phyloP scores from a whole-genome alignment of 1,140 invertebrate genomes.

The Medauroidea extradentata region DNA sequence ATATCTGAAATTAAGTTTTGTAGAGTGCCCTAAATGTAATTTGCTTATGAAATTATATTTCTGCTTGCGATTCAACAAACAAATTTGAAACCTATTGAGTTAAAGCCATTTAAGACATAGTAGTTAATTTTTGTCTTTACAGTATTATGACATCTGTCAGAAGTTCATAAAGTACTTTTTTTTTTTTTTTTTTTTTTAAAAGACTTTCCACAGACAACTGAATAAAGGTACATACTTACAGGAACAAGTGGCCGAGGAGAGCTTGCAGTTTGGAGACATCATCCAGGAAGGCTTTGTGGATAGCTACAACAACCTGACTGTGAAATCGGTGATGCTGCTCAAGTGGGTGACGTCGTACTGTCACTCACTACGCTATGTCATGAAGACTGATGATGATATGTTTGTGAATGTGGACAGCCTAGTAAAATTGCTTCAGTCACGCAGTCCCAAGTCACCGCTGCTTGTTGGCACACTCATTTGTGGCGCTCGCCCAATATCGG shows the following conservation, averaged over 20 bases:
- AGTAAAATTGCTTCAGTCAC: constrained; percentile 21
- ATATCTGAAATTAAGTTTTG: too few species aligned
- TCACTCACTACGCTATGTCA: constrained; percentile 57
- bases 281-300: constrained; percentile 87
- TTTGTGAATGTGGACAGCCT: constrained; percentile 69
- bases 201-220: too few species aligned
- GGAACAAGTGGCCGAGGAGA: constrained; percentile 54
- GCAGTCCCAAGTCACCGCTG: constrained; percentile 30
- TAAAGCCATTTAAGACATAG: too few species aligned
- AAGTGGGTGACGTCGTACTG: constrained; percentile 73
- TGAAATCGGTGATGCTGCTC: constrained; percentile 82
- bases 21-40: too few species aligned
- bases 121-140: too few species aligned
- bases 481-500: constrained; percentile 63
- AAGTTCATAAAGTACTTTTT: too few species aligned
- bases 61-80: too few species aligned
- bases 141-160: too few species aligned
- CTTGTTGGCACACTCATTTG: constrained; percentile 71
- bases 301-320: constrained; percentile 87
- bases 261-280: constrained; percentile 68
- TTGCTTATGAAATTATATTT: too few species aligned
- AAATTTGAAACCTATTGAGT: too few species aligned
- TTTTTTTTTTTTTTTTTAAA: too few species aligned
- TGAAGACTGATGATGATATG: constrained; percentile 84
- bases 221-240: too few species aligned